Conservation (phyloP, 2,888 invertebrate genomes). For the Molorchus minor region DNA sequence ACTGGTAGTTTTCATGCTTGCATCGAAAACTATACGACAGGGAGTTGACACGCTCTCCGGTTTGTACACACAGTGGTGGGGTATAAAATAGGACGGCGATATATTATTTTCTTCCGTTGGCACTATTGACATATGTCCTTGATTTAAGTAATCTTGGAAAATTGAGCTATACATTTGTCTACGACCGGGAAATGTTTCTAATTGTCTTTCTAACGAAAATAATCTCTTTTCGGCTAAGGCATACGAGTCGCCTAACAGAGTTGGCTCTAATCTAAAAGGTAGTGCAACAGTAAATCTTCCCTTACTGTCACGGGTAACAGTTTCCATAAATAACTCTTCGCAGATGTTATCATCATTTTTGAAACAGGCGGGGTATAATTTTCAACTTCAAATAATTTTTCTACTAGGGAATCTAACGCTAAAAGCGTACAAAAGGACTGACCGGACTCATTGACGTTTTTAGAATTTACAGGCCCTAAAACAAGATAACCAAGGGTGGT, state of each 20-base stretch:
- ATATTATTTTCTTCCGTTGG: no score
- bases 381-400: background rate
- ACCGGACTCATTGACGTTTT: background rate
- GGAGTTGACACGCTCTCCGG: no score
- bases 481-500: no score
- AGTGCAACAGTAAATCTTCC: no score
- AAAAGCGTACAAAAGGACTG: background rate
- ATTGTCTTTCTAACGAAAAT: background rate
- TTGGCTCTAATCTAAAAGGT: no score
- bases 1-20: background rate
- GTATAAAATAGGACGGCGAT: no score
- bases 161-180: background rate
- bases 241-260: no score
- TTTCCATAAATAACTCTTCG: constrained; percentile 1
- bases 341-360: constrained; percentile 5
- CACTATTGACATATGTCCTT: background rate
- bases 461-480: background rate
- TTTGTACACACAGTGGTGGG: no score
- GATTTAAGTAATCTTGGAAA: background rate
- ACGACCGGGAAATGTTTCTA: background rate
- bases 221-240: no score
- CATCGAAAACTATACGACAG: background rate
- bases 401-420: no score
- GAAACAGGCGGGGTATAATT: background rate
- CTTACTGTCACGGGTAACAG: background rate